These are phyloP conservation scores for Ophion costatus DNA, from an alignment of 2,888 invertebrate species.

Conservation along the genomic window DNA sequence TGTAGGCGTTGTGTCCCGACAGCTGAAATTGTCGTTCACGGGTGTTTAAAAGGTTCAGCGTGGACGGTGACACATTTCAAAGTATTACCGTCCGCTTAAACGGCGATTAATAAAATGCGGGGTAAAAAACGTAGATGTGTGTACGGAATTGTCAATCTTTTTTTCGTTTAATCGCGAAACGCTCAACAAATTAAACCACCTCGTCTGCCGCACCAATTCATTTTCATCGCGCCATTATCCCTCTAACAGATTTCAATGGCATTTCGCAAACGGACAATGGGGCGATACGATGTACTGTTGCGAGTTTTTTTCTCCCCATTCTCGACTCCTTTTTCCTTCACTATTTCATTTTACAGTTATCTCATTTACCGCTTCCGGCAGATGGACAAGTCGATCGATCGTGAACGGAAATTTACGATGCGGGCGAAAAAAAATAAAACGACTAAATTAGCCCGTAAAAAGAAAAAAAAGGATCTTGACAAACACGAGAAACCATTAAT, in stretches of 20 bases:
- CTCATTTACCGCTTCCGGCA: too few species aligned
- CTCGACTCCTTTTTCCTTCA: not conserved
- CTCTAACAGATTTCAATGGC: not conserved
- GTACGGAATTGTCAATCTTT: not conserved
- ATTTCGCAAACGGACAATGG: not conserved
- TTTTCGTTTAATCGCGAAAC: not conserved
- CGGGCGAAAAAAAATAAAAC: not conserved
- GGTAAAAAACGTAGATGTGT: not conserved
- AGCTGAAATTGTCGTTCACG: slow-evolving; percentile 25
- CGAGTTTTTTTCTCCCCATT: not conserved
- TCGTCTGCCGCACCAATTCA: not conserved
- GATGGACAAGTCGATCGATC: too few species aligned
- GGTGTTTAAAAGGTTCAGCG: slow-evolving; percentile 30
- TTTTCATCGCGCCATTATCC: not conserved
- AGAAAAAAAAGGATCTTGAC: not conserved
- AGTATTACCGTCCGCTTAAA: not conserved
- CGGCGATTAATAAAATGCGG: slow-evolving; percentile 1
- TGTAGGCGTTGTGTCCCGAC: slow-evolving; percentile 2
- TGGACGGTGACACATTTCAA: slow-evolving; percentile 24
- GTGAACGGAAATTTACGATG: too few species aligned
- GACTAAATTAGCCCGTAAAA: not conserved
- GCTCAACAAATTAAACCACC: not conserved
- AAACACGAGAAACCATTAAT: not conserved
- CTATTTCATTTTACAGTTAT: not conserved
- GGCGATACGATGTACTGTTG: not conserved